These are phyloP conservation scores for Turnix velox DNA, from an alignment of 2,113 vertebrate species.

Conservation along the genomic window DNA sequence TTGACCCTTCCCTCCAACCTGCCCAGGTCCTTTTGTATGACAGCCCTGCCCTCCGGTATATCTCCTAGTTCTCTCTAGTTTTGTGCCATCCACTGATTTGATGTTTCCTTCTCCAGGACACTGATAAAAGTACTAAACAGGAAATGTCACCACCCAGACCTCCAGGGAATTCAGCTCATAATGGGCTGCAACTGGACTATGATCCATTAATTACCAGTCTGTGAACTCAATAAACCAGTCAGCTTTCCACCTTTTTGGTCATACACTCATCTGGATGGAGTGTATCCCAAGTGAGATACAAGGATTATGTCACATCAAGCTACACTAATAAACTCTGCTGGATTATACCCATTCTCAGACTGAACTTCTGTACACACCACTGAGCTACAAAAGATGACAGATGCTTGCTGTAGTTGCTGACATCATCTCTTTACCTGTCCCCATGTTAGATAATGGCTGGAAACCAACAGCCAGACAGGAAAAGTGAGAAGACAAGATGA, in stretches of 20 bases:
- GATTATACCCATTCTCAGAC: neutral
- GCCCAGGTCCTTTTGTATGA: neutral
- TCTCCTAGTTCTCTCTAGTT: neutral
- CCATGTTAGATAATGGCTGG: too few relatives aligned
- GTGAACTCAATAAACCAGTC: neutral
- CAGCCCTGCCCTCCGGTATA: neutral
- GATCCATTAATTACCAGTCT: neutral
- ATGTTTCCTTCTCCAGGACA: neutral
- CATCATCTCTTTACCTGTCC: neutral
- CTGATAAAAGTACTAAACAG: neutral
- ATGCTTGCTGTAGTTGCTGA: neutral
- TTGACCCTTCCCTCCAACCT: neutral
- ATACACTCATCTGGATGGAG: neutral
- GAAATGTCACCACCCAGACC: neutral
- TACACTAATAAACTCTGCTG: neutral
- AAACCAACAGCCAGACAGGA: neutral
- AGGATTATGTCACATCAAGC: neutral
- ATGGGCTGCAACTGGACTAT: neutral
- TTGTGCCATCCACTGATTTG: neutral
- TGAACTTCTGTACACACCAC: neutral
- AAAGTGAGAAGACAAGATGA: neutral
- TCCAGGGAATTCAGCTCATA: neutral
- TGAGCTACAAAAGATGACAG: neutral
- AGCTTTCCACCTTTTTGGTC: neutral
- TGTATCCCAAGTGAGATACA: neutral